Base-by-base conservation (phyloP, 2,113 vertebrate species). In the Myxocyprinus asiaticus region DNA sequence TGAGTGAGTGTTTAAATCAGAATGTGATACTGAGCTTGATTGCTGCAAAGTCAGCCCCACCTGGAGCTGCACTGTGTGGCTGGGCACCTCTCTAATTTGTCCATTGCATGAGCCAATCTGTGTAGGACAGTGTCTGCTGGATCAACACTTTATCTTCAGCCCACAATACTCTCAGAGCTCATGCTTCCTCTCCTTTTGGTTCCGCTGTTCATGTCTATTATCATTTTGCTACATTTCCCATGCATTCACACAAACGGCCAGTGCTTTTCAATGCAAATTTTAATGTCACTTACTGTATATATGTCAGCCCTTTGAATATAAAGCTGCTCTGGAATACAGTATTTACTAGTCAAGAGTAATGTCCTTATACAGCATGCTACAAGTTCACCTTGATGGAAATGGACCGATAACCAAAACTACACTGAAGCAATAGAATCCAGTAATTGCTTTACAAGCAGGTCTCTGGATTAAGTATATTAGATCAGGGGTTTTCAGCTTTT, bases 341-440 rank as follows among this genome's bases (percentile, higher is more conserved):
- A 67, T 80, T 87, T 62, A 12, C 48, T 77, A 83, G 22, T 33
- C 22, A 33, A n/a, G 22, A 3, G 22, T 33, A 33, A 33, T 58
- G 77, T 74, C 76, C 64, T 48, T 70, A 76, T 79, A 76, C 14
- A 58, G 55, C 80, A 71, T 50, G 71, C 55, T 10, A 77, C 82
- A 51, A 81, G 80, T 86, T 90, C 89, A 87, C 88, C 85, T 90
- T 88, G 85, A 91, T 88, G 83, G 83, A 88, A 91, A 88, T 84
- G 82, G 83, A 82, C 82, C 79, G 62, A 81, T 82, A 89, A 90
- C 91, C 89, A 87, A 91, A 91, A 89, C 44, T 61, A 76, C 66
- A 79, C 80, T 70, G 83, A 81, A 62, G 82, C 10, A 84, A 88
- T 82, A 88, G 83, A 71, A 69, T 83, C 63, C 64, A 80, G 64